A percentile compares a stretch with the other conserved stretches of the same genome.
Evolutionary conservation across 1,140 invertebrate genomes (phyloP).

Genomic region (Gryllus bimaculatus): DNA sequence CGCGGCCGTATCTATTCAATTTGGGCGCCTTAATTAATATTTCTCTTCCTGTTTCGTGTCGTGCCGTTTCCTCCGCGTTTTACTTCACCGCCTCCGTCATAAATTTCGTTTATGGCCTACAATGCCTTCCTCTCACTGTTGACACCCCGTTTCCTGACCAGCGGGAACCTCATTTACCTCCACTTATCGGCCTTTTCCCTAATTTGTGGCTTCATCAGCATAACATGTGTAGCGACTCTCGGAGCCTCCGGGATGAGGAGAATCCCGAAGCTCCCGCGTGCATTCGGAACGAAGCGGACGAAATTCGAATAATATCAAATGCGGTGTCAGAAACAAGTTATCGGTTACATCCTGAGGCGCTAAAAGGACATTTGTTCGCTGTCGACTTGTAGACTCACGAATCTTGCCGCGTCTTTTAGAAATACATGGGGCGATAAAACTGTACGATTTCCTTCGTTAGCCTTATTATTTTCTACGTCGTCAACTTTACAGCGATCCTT

Average conservation of each 20-base stretch:
- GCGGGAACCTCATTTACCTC: neutral
- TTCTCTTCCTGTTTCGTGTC: neutral
- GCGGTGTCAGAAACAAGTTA: neutral
- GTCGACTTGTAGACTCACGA: no score
- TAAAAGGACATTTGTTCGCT: neutral
- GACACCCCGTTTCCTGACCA: neutral
- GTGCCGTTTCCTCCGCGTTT: neutral
- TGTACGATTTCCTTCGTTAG: no score
- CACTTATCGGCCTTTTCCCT: neutral
- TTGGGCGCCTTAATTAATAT: neutral
- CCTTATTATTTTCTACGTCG: no score
- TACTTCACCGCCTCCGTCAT: neutral
- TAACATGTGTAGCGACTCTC: neutral
- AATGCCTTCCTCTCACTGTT: neutral
- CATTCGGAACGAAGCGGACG: no score
- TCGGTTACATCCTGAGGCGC: neutral
- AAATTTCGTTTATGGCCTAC: constrained; percentile 1
- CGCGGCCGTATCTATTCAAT: neutral
- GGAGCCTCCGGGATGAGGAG: neutral
- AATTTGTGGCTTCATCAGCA: neutral
- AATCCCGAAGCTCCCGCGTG: neutral
- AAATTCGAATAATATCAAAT: neutral
- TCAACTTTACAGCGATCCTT: no score
- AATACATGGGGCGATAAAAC: no score
- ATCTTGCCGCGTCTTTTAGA: no score